These are phyloP conservation scores for Gymnosoma rotundatum DNA, from an alignment of 2,888 invertebrate species.

Conservation along the genomic window DNA sequence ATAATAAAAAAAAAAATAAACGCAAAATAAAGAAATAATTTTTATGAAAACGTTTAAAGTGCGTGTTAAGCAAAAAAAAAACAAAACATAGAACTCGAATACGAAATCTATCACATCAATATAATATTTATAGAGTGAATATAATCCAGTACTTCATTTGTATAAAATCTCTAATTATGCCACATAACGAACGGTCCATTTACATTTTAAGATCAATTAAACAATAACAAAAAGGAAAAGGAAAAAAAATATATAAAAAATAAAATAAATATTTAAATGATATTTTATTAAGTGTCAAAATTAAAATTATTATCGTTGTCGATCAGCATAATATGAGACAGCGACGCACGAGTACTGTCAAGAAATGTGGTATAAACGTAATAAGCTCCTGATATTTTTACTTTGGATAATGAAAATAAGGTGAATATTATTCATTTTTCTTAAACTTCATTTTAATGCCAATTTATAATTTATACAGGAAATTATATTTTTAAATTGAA, in stretches of 20 bases:
- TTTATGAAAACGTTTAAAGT: slow-evolving; percentile 15
- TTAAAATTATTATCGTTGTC: slow-evolving; percentile 39
- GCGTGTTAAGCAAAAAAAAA: slow-evolving; percentile 35
- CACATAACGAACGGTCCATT: background rate
- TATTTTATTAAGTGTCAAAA: slow-evolving; percentile 57
- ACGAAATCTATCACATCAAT: slow-evolving; percentile 7
- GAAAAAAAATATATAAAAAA: slow-evolving; percentile 14
- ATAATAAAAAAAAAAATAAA: slow-evolving; percentile 32
- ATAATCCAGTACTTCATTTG: background rate
- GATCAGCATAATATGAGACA: slow-evolving; percentile 68
- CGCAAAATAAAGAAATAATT: background rate
- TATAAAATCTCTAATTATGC: background rate
- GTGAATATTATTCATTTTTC: slow-evolving; percentile 74
- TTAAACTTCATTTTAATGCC: background rate
- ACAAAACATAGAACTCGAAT: background rate
- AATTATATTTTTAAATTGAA: background rate
- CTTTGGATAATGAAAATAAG: slow-evolving; percentile 82
- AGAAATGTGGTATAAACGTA: slow-evolving; percentile 81
- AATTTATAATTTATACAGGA: too few species aligned
- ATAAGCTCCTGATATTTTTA: slow-evolving; percentile 81
- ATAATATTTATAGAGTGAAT: slow-evolving; percentile 27
- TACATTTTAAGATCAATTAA: slow-evolving; percentile 6
- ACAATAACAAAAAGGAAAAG: background rate
- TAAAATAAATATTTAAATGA: slow-evolving; percentile 45
- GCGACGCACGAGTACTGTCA: slow-evolving; percentile 62